phyloP scores from a whole-genome alignment of 1,140 invertebrate genomes.

The Megalopta genalis region DNA sequence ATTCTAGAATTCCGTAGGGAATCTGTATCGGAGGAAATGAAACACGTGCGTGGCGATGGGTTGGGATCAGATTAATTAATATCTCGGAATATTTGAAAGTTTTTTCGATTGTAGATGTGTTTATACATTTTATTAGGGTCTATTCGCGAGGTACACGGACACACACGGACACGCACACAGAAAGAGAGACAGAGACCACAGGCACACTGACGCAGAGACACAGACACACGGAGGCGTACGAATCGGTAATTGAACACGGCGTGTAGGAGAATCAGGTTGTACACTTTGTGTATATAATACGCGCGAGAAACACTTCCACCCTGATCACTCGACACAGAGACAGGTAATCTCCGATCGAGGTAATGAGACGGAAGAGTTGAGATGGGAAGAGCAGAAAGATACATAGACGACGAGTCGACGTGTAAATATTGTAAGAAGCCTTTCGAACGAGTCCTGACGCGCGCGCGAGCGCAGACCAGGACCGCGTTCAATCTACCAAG shows the following conservation, averaged over 20 bases:
- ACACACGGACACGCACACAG: constrained; percentile 1
- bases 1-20: constrained; percentile 20
- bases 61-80: constrained; percentile 43
- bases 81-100: constrained; percentile 35
- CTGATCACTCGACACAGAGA: constrained; percentile 30
- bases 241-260: no score
- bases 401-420: constrained; percentile 40
- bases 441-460: constrained; percentile 42
- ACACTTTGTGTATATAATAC: constrained; percentile 58
- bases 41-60: constrained; percentile 23
- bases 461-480: background rate
- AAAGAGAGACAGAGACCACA: no score
- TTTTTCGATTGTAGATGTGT: constrained; percentile 56
- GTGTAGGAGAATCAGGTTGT: background rate
- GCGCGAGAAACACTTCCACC: constrained; percentile 49
- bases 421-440: constrained; percentile 74
- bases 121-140: constrained; percentile 69
- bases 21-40: background rate
- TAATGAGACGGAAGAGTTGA: background rate
- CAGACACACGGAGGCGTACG: no score
- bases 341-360: constrained; percentile 37
- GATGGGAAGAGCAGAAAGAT: constrained; percentile 23
- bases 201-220: no score
- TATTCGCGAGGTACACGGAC: constrained; percentile 34
- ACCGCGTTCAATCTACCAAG: background rate